Percentiles rank a stretch among this genome's conserved stretches.
Conservation (phyloP, 2,797 vertebrate species). For the Spatula clypeata region DNA sequence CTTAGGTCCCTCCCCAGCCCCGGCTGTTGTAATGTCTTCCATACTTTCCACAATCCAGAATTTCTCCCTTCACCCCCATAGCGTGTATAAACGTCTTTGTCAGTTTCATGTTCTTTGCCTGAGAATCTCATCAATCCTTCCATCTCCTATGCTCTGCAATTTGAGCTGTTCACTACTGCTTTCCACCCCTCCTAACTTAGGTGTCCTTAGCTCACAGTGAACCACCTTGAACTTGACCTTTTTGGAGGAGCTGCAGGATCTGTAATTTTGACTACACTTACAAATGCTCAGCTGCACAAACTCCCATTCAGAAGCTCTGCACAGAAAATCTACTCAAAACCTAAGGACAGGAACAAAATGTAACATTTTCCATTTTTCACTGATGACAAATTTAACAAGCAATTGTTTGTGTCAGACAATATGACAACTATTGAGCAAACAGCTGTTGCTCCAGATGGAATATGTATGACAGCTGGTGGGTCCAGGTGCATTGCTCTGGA, state of each 20-base stretch:
- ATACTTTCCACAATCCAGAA: background rate
- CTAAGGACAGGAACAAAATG: background rate
- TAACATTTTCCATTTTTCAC: conserved; percentile 15
- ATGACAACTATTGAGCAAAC: conserved; percentile 30
- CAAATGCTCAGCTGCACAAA: background rate
- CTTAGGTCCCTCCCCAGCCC: background rate
- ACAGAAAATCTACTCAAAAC: background rate
- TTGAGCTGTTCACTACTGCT: background rate
- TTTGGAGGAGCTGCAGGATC: background rate
- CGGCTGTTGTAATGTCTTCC: background rate
- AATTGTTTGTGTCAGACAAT: conserved; percentile 50
- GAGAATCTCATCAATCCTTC: fast-evolving
- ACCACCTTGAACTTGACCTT: background rate
- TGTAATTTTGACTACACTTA: background rate
- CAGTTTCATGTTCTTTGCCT: background rate
- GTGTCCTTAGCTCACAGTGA: background rate
- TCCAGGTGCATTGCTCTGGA: conserved; percentile 27
- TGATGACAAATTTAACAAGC: conserved; percentile 37
- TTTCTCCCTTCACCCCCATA: background rate
- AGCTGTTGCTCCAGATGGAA: conserved; percentile 54
- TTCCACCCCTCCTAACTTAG: background rate
- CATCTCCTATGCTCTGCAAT: background rate
- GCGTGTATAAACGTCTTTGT: background rate
- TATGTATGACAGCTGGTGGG: background rate
- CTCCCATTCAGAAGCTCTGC: background rate